Evolutionary conservation across 2,113 vertebrate species (phyloP), one percentile per base, ranked within the genome.

Genomic region (Thalassoma bifasciatum): DNA sequence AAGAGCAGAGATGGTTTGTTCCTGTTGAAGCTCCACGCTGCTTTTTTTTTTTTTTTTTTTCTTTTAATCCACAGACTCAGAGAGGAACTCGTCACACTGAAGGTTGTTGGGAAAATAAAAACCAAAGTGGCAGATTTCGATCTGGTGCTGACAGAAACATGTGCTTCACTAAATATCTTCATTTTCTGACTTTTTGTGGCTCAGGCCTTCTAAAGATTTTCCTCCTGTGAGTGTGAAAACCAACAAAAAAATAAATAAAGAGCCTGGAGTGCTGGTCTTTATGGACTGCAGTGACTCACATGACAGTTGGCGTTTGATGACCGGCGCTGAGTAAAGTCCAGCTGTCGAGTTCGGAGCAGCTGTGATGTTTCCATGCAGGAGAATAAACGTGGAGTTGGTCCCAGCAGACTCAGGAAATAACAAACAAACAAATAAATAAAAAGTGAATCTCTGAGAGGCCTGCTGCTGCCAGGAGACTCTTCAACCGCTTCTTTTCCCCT

Each of bases 401-500:
- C 12, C 54, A 26, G 23, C 13, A n/a, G 68, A 30, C 38, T 21
- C 16, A 4, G 22, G 2, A 19, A 3, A 13, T 47, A 10, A 14
- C 2, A 50, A n/a, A 44, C 21, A 44, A 36, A 37, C 10, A 40
- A 40, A 23, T 58, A 51, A 50, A n/a, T n/a, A n/a, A n/a, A n/a
- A 16, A 44, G 19, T 8, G 52, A 0, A 24, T 61, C 67, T 72
- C 24, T 1, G n/a, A 0, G 56, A 52, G 47, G 56, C 63, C 61
- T 1, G 16, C 40, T 21, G 57, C 75, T 58, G 50, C 59, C 75
- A 47, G n/a, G 51, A 71, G 47, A 64, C 16, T 1, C 44, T 60
- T 30, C 54, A 53, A 58, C 59, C 50, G 5, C 53, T 57, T 53
- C 17, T n/a, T 46, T 58, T 22, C 9, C 10, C 34, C 10, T 49